Conservation (phyloP, 2,888 invertebrate species). For the Dynastes maya region DNA sequence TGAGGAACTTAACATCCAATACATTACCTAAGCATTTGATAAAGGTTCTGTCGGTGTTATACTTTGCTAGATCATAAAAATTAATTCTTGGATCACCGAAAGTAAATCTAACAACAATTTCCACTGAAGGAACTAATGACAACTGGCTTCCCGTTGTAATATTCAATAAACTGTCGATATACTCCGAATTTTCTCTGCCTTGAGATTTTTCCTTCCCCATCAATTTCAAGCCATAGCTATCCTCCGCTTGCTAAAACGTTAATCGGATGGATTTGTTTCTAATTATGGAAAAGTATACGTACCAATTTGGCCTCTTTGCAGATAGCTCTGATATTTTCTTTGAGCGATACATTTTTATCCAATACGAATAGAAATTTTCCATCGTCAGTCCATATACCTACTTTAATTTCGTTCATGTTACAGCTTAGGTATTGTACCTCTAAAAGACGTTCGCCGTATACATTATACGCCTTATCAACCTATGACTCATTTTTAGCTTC, state of each 20-base stretch:
- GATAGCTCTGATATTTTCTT: constrained; percentile 55
- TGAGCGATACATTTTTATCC: constrained; percentile 53
- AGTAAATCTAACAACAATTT: constrained; percentile 61
- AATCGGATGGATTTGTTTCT: constrained; percentile 1
- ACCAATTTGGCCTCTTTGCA: constrained; percentile 54
- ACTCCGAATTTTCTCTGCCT: constrained; percentile 27
- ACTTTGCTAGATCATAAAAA: constrained; percentile 61
- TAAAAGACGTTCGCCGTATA: background rate
- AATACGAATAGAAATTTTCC: constrained; percentile 54
- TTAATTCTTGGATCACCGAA: constrained; percentile 53
- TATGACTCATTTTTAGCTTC: constrained; percentile 35
- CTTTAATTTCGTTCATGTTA: constrained; percentile 54
- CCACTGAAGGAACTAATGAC: constrained; percentile 64
- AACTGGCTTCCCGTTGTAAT: constrained; percentile 65
- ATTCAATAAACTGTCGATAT: constrained; percentile 52
- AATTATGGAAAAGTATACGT: constrained; percentile 39
- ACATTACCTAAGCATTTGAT: constrained; percentile 64
- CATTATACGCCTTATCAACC: constrained; percentile 16
- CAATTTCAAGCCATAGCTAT: constrained; percentile 63
- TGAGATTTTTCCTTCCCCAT: constrained; percentile 27
- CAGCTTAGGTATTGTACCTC: background rate
- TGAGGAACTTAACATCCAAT: too few species aligned
- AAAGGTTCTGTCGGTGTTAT: constrained; percentile 64
- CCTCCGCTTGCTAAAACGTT: constrained; percentile 46
- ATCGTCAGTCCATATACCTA: constrained; percentile 55